These are phyloP conservation scores for Branchellion lobata DNA, from an alignment of 2,888 invertebrate genomes.

Conservation along the genomic window DNA sequence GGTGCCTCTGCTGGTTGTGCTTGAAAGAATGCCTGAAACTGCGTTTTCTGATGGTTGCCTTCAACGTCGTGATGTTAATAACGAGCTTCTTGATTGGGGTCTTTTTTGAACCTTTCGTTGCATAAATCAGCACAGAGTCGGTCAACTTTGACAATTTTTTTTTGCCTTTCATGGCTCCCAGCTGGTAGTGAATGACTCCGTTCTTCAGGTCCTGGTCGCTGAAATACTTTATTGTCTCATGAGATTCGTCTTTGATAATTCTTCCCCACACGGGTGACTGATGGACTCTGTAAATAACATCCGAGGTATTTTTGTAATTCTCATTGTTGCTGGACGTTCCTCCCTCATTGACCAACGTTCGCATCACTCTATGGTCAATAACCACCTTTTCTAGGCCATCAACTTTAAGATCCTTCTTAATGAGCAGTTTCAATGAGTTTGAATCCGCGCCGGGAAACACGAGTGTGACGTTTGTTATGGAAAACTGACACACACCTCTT, in stretches of 20 bases:
- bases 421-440: not conserved
- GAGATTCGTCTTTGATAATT: not conserved
- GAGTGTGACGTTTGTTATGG: not conserved
- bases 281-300: not conserved
- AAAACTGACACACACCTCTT: not conserved
- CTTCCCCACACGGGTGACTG: constrained; percentile 37
- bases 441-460: not conserved
- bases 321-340: too few species aligned
- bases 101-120: constrained; percentile 7
- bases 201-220: constrained; percentile 26
- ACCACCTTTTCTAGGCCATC: not conserved
- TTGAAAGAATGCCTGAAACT: constrained; percentile 20
- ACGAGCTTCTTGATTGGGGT: not conserved
- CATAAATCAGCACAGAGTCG: constrained; percentile 31
- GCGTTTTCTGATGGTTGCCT: constrained; percentile 7
- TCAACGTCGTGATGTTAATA: constrained; percentile 30
- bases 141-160: not conserved
- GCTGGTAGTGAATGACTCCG: constrained; percentile 1
- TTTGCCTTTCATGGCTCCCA: constrained; percentile 16
- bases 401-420: not conserved
- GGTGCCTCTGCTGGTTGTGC: constrained; percentile 7
- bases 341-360: not conserved
- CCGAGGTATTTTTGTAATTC: too few species aligned
- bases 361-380: not conserved
- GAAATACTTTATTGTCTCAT: constrained; percentile 25